Evolutionary conservation across 2,113 vertebrate genomes (phyloP).

Genomic region (Chaetodon auriga): DNA sequence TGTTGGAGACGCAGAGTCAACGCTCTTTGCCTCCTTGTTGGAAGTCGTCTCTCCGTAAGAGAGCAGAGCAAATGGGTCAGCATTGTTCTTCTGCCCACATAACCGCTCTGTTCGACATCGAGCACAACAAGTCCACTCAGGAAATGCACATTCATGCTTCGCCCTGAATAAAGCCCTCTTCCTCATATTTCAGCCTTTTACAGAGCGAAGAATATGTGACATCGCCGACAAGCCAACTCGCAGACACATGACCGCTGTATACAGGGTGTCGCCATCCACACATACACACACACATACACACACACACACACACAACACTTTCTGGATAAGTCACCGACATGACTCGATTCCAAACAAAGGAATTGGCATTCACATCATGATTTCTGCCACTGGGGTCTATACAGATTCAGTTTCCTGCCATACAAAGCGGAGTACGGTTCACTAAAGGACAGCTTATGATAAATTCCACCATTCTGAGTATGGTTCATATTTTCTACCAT

Average conservation of each 20-base stretch:
- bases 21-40: constrained; percentile 40
- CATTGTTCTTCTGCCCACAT: constrained; percentile 67
- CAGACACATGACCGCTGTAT: constrained; percentile 23
- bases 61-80: constrained; percentile 29
- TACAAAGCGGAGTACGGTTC: not conserved
- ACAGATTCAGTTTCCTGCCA: not conserved
- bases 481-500: not conserved
- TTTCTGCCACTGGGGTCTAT: not conserved
- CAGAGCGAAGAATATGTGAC: constrained; percentile 16
- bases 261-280: not conserved
- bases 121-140: constrained; percentile 44
- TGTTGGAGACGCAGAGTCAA: constrained; percentile 41
- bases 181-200: constrained; percentile 43
- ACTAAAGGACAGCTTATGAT: not conserved
- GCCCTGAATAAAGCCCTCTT: constrained; percentile 27
- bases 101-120: not conserved
- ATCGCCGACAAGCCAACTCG: not conserved
- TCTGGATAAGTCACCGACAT: constrained; percentile 26
- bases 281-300: not conserved
- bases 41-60: constrained; percentile 26
- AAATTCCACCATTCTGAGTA: not conserved
- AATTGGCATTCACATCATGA: not conserved
- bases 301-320: not conserved
- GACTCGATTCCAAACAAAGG: constrained; percentile 18
- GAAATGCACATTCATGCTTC: constrained; percentile 56